Conservation (phyloP, 1,140 invertebrate genomes). For the Zeugodacus cucurbitae region DNA sequence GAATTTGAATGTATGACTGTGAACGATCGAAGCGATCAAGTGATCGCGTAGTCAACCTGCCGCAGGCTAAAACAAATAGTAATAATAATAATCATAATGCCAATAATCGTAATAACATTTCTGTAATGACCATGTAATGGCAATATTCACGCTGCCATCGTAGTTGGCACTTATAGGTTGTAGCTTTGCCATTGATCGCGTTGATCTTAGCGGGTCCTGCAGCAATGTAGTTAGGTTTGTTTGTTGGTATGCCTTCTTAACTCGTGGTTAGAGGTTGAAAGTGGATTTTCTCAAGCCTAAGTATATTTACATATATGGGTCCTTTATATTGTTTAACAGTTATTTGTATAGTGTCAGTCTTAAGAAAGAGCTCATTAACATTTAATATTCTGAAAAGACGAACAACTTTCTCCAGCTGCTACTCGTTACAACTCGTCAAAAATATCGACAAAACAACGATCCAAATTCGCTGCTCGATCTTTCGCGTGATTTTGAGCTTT, state of each 20-base stretch:
- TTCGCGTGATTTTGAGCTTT: too few relatives aligned
- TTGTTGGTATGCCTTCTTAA: not conserved
- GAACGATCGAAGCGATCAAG: conserved; percentile 8
- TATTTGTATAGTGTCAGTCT: not conserved
- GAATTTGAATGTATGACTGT: not conserved
- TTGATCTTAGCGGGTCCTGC: not conserved
- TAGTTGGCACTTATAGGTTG: not conserved
- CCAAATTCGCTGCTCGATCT: too few relatives aligned
- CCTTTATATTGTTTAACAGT: not conserved
- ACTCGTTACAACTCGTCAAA: too few relatives aligned
- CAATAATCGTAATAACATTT: conserved; percentile 39
- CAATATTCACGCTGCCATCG: not conserved
- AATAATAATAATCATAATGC: conserved; percentile 48
- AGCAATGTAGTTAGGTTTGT: not conserved
- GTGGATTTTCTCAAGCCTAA: not conserved
- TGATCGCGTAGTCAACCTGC: conserved; percentile 41
- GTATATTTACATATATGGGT: not conserved
- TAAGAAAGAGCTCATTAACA: too few relatives aligned
- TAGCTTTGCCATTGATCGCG: not conserved
- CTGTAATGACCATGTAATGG: conserved; percentile 36
- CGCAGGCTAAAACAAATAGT: conserved; percentile 55
- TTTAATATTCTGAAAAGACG: too few relatives aligned
- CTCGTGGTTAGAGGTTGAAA: not conserved
- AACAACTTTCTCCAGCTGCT: too few relatives aligned
- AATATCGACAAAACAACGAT: too few relatives aligned